phyloP scores from a whole-genome alignment of 1,140 invertebrate genomes.

The Drosophila setifemur region DNA sequence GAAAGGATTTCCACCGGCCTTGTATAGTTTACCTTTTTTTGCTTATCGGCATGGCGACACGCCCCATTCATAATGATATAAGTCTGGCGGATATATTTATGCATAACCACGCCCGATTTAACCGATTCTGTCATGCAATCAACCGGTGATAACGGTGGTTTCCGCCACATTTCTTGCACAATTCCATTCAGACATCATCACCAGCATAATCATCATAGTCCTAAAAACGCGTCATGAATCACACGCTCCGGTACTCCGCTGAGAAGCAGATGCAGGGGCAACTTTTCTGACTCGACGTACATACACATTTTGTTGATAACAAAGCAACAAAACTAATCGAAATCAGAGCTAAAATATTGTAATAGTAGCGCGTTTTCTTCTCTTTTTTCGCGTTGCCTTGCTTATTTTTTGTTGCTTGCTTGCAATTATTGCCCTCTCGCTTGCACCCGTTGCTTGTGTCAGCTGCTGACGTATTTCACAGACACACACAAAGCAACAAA shows the following conservation, averaged over 20 bases:
- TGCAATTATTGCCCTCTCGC: slow-evolving; percentile 5
- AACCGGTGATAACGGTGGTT: slow-evolving; percentile 16
- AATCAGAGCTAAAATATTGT: slow-evolving; percentile 52
- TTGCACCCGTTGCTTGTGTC: slow-evolving; percentile 6
- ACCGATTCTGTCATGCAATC: slow-evolving; percentile 50
- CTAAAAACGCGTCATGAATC: slow-evolving; percentile 59
- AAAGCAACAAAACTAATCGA: slow-evolving; percentile 3
- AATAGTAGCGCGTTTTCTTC: slow-evolving; percentile 36
- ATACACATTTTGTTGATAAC: slow-evolving; percentile 39
- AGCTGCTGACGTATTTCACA: slow-evolving; percentile 58
- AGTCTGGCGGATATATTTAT: slow-evolving; percentile 34
- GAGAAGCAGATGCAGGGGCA: slow-evolving; percentile 40
- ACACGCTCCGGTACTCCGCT: slow-evolving; percentile 39
- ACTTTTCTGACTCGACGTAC: slow-evolving; percentile 4
- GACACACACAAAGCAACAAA: neutral
- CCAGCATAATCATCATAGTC: slow-evolving; percentile 14
- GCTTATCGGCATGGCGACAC: slow-evolving; percentile 12
- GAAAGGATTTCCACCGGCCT: neutral
- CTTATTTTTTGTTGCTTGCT: slow-evolving; percentile 11
- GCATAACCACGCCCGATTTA: slow-evolving; percentile 42
- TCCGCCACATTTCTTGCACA: slow-evolving; percentile 34
- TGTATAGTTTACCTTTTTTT: neutral
- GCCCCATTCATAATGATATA: slow-evolving; percentile 46
- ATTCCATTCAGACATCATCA: neutral
- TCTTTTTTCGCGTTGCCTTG: slow-evolving; percentile 15